Evolutionary conservation across 1,140 invertebrate genomes (phyloP), one percentile per base, ranked within the genome.

Genomic region (Adelges cooleyi): DNA sequence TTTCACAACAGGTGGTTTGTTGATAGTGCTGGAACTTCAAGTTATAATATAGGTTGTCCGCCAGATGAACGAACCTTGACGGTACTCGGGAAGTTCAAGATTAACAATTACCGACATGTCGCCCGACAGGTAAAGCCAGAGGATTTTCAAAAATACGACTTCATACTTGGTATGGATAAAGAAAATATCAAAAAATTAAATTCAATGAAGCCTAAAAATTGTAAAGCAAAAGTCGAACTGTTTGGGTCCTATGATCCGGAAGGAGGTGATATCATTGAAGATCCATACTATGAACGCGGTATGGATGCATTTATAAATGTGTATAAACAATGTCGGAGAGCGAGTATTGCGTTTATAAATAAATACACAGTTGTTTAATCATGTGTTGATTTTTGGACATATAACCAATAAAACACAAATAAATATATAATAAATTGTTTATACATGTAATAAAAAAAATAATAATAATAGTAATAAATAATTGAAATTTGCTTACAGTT

Each of bases 111-210:
- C 11, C 15, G 46, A 20, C 90, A 93, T 72, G 78, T 74, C 69
- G 90, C 88, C 20, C 76, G 74, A 25, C 69, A 90, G 82, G 80
- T 92, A 44, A 79, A 72, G 6, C 69, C 76, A 65, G 74, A 81
- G 25, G 91, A 95, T 73, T 93, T 91, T 70, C 72, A 80, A 11
- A 75, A 82, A 6, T 94, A 84, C 74, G 84, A 93, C 73, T 92
- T 82, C 71, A 92, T 95, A 66, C 90, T 95, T 76, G 90, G 90
- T 20, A 95, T 94, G 91, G 91, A 94, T 74, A 78, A 89, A 62
- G 79, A 82, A 17, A 94, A 92, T 72, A 89, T 92, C 73, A 76
- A 73, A 9, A 80, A 84, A 49, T 73, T 93, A 23, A 81, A 81
- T 22, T 72, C 74, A 17, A 75, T 80, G 65, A 80, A 81, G 66